A percentile compares a stretch with the other conserved stretches of the same genome.
These are phyloP conservation scores for Tyto alba DNA, from an alignment of 2,113 vertebrate species.

Conservation along the genomic window DNA sequence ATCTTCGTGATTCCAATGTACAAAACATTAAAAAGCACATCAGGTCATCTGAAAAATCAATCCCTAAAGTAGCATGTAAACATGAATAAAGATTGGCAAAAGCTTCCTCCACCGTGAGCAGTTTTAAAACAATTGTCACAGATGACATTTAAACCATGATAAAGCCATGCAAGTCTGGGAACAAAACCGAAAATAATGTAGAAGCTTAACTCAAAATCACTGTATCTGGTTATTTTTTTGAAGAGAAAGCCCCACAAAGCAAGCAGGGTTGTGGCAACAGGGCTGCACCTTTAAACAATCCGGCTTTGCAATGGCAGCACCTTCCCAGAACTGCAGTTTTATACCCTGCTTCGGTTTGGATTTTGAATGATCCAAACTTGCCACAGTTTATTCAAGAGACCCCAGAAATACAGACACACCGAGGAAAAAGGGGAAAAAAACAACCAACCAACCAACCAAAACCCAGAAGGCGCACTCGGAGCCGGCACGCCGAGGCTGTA, in stretches of 20 bases:
- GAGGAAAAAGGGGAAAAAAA: background rate
- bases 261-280: background rate
- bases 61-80: background rate
- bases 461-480: background rate
- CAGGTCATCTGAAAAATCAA: background rate
- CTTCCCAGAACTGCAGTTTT: background rate
- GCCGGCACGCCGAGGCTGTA: accelerated
- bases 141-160: background rate
- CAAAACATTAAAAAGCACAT: background rate
- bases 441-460: too few relatives aligned
- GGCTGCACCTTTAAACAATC: background rate
- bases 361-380: background rate
- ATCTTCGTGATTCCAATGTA: background rate
- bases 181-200: background rate
- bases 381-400: background rate
- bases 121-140: background rate
- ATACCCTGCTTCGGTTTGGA: background rate
- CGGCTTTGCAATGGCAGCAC: background rate
- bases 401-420: background rate
- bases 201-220: background rate
- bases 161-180: background rate
- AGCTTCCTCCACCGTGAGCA: background rate
- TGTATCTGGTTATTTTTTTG: background rate
- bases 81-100: background rate
- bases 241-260: background rate